These are phyloP conservation scores for Channa maculata DNA, from an alignment of 2,113 vertebrate species.

Conservation along the genomic window DNA sequence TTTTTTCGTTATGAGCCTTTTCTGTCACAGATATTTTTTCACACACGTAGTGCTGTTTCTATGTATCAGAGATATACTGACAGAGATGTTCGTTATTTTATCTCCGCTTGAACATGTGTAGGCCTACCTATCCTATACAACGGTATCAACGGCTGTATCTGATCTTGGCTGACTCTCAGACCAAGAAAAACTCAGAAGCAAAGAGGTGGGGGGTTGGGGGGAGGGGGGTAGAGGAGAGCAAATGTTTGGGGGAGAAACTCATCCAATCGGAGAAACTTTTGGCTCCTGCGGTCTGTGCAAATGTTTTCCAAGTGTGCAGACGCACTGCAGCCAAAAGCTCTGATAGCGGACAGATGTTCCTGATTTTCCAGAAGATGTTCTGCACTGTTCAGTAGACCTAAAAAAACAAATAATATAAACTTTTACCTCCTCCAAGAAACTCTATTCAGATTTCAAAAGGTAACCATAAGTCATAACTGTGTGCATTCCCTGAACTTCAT, in stretches of 20 bases:
- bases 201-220: constrained; percentile 10
- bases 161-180: constrained; percentile 42
- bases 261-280: constrained; percentile 61
- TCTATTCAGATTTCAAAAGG: not conserved
- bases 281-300: constrained; percentile 74
- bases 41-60: too few relatives aligned
- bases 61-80: too few relatives aligned
- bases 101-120: constrained; percentile 19
- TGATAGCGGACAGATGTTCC: constrained; percentile 81
- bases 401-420: constrained; percentile 2
- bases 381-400: constrained; percentile 45
- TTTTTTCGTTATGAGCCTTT: not conserved
- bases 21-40: not conserved
- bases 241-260: constrained; percentile 57
- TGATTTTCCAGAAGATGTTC: constrained; percentile 71
- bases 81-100: not conserved
- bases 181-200: constrained; percentile 30
- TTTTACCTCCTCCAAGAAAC: not conserved
- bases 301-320: constrained; percentile 80
- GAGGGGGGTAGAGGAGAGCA: constrained; percentile 27
- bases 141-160: constrained; percentile 14
- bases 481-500: too few relatives aligned
- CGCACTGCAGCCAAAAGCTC: constrained; percentile 65
- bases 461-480: not conserved
- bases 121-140: not conserved